Percentiles rank a stretch among this genome's conserved stretches.
Evolutionary conservation across 2,888 invertebrate genomes (phyloP).

Genomic region (Dyspetes luteomarginatus): DNA sequence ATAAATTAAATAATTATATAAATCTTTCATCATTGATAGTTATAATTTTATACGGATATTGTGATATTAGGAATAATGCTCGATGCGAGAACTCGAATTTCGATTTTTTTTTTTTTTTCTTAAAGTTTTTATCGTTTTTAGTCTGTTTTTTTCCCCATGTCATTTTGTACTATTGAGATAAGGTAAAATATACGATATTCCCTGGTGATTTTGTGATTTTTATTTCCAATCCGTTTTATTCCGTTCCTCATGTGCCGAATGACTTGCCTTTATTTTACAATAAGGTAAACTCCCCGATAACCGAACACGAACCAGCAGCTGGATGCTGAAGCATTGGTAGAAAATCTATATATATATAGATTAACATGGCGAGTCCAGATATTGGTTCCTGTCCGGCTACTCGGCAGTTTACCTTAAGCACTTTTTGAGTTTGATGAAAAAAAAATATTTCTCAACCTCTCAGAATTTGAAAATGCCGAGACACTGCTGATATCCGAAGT

Average conservation of each 20-base stretch:
- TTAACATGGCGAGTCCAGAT: too few relatives aligned
- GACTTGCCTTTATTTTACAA: not conserved
- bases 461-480: conserved; percentile 99
- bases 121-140: not conserved
- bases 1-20: not conserved
- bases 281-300: too few relatives aligned
- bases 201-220: not conserved
- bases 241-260: not conserved
- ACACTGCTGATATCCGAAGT: conserved; percentile 98
- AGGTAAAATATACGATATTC: conserved; percentile 31
- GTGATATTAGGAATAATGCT: conserved; percentile 59
- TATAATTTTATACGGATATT: conserved; percentile 32
- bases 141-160: conserved; percentile 13
- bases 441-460: conserved; percentile 50
- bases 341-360: too few relatives aligned
- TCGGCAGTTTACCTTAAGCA: too few relatives aligned
- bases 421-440: not conserved
- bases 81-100: not conserved
- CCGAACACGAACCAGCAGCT: too few relatives aligned
- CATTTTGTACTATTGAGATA: conserved; percentile 3
- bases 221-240: not conserved
- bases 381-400: too few relatives aligned
- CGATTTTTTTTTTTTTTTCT: not conserved
- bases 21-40: not conserved
- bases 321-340: too few relatives aligned